Base-by-base conservation (phyloP, 2,888 invertebrate species). In the Caenorhabditis afra region DNA sequence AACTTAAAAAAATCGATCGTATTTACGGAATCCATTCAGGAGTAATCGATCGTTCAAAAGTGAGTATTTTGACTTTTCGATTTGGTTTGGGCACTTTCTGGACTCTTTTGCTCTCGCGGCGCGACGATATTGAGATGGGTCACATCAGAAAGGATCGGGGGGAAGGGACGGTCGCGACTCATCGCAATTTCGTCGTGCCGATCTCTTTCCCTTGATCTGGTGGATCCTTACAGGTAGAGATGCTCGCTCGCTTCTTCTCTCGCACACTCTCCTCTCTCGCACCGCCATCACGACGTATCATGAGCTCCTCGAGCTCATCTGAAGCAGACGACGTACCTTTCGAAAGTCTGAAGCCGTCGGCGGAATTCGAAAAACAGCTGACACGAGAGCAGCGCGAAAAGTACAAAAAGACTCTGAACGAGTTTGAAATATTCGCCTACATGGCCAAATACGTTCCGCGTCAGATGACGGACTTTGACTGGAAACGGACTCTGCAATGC, bases 351-450 rank as follows among this genome's bases (percentile, higher is more conserved):
- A 74, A 61, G 55, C 77, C 81, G 22, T 66, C 73, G 0, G n/a
- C 45, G 12, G 12, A 20, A n/a, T 82, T 80, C 39, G 55, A 52
- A 11, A 62, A 59, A 20, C 23, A 50, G 5, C 37, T 82, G 8
- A 18, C 41, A 14, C 37, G 23, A 14, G 57, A 67, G 1, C 12
- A 50, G 18, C 66, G 53, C 20, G 20, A 67, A 8, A 47, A 41
- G n/a, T 67, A 75, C 45, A 35, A 70, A 4, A 74, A 61, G 44
- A 57, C 70, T 0, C 22, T 77, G 20, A 58, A 50, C 16, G 78
- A 82, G 20, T 59, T 86, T 41, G 74, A 86, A 81, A 64, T 87
- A 47, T 84, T 79, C 64, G 74, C 74, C n/a, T 87, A 86, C 53
- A 76, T 87, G 78, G 83, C 74, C 23, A 74, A 77, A n/a, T 67